A percentile compares a stretch with the other conserved stretches of the same genome.
phyloP scores from a whole-genome alignment of 2,888 invertebrate genomes.

The Troides helena region DNA sequence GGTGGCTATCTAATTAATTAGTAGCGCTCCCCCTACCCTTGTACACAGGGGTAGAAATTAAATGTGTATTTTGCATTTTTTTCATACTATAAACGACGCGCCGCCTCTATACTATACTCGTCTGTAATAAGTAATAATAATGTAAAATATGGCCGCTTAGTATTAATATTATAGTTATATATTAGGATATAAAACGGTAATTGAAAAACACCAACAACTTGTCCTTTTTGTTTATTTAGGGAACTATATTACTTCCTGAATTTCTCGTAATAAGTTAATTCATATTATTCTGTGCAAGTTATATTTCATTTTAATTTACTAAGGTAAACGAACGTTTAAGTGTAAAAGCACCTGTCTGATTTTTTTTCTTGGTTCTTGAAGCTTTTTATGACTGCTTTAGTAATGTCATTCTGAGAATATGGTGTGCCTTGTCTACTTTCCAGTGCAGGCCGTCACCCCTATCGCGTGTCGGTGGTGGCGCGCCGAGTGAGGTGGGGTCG shows the following conservation, averaged over 20 bases:
- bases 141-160: conserved; percentile 42
- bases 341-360: not conserved
- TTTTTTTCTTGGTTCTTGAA: conserved; percentile 10
- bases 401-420: conserved; percentile 10
- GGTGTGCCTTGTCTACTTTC: conserved; percentile 38
- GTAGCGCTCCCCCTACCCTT: conserved; percentile 51
- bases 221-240: too few relatives aligned
- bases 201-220: too few relatives aligned
- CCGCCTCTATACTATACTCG: conserved; percentile 47
- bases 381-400: conserved; percentile 1
- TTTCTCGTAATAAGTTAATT: not conserved
- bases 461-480: conserved; percentile 43
- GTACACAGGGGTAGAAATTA: conserved; percentile 62
- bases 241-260: not conserved
- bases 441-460: conserved; percentile 46
- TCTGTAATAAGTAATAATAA: conserved; percentile 63
- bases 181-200: too few relatives aligned
- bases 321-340: not conserved
- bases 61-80: conserved; percentile 75
- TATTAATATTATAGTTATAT: not conserved
- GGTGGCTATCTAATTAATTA: conserved; percentile 72
- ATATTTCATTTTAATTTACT: not conserved
- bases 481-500: conserved; percentile 46
- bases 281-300: not conserved
- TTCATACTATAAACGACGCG: conserved; percentile 46